A percentile compares a stretch with the other conserved stretches of the same genome.
Evolutionary conservation across 2,113 vertebrate genomes (phyloP).

Genomic region (Reinhardtius hippoglossoides): DNA sequence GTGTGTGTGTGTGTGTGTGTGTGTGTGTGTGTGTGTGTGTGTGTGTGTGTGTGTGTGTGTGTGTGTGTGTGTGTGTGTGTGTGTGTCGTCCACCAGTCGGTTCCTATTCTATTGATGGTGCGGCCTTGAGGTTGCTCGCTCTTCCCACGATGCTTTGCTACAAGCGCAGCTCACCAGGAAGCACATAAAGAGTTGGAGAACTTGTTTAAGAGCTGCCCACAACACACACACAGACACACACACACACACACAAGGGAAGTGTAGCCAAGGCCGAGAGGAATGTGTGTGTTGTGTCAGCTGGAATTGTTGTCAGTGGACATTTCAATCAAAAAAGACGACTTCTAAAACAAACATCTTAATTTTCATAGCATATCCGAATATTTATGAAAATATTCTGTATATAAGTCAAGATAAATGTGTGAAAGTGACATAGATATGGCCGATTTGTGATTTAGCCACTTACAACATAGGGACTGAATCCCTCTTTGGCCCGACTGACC

Average conservation of each 20-base stretch:
- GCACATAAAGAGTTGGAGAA: constrained; percentile 21
- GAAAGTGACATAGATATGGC: background rate
- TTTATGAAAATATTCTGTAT: no score
- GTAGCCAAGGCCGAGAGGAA: no score
- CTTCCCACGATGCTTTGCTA: constrained; percentile 48
- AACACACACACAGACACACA: constrained; percentile 6
- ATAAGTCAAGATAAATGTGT: no score
- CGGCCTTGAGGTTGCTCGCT: constrained; percentile 36
- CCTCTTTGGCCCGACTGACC: background rate
- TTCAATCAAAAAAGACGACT: constrained; percentile 1
- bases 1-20: constrained; percentile 23
- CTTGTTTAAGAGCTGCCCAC: constrained; percentile 44
- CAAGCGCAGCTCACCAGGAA: constrained; percentile 20
- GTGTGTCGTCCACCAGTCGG: constrained; percentile 24
- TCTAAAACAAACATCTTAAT: no score
- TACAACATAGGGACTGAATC: no score
- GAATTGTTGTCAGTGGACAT: constrained; percentile 30
- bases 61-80: constrained; percentile 22
- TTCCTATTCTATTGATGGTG: constrained; percentile 52
- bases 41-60: constrained; percentile 23
- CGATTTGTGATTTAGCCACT: no score
- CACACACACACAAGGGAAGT: background rate
- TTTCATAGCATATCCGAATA: background rate
- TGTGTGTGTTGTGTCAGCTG: constrained; percentile 46
- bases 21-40: constrained; percentile 22